Percentiles rank a stretch among this genome's conserved stretches.
phyloP scores from a whole-genome alignment of 2,888 invertebrate genomes.

The Lasioglossum lativentre region DNA sequence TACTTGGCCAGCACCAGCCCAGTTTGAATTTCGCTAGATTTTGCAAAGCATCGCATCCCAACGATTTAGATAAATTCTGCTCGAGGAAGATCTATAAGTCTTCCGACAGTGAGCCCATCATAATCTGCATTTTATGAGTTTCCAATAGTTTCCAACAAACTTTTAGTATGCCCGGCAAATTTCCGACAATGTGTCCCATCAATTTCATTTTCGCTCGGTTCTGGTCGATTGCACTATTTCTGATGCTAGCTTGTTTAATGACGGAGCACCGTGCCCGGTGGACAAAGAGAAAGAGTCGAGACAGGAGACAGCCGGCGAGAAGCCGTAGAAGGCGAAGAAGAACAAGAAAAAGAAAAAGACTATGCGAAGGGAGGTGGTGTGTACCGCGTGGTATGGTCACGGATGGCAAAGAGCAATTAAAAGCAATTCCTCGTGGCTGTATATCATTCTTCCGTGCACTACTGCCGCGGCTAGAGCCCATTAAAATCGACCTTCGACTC shows the following conservation, averaged over 20 bases:
- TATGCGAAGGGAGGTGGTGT: constrained; percentile 9
- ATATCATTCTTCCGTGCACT: constrained; percentile 71
- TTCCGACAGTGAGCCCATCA: too few relatives aligned
- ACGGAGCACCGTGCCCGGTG: neutral
- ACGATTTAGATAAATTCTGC: too few relatives aligned
- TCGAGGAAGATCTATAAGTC: too few relatives aligned
- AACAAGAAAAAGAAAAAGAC: constrained; percentile 10
- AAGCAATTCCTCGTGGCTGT: constrained; percentile 72
- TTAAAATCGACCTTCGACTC: constrained; percentile 75
- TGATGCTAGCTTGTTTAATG: neutral
- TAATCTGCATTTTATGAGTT: too few relatives aligned
- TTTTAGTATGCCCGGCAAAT: too few relatives aligned
- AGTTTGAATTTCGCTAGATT: too few relatives aligned
- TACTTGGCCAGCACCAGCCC: too few relatives aligned
- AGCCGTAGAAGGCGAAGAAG: constrained; percentile 7
- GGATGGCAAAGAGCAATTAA: constrained; percentile 70
- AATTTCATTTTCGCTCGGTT: neutral
- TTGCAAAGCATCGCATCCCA: too few relatives aligned
- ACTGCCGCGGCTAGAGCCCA: constrained; percentile 62
- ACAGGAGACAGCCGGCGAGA: constrained; percentile 27
- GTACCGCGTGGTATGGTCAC: constrained; percentile 35
- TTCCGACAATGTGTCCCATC: too few relatives aligned
- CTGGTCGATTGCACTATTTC: neutral
- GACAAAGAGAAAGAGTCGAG: constrained; percentile 1
- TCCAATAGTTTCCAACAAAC: too few relatives aligned